Percentiles rank a stretch among this genome's conserved stretches.
phyloP scores from a whole-genome alignment of 2,113 vertebrate genomes.

The Pogona vitticeps region DNA sequence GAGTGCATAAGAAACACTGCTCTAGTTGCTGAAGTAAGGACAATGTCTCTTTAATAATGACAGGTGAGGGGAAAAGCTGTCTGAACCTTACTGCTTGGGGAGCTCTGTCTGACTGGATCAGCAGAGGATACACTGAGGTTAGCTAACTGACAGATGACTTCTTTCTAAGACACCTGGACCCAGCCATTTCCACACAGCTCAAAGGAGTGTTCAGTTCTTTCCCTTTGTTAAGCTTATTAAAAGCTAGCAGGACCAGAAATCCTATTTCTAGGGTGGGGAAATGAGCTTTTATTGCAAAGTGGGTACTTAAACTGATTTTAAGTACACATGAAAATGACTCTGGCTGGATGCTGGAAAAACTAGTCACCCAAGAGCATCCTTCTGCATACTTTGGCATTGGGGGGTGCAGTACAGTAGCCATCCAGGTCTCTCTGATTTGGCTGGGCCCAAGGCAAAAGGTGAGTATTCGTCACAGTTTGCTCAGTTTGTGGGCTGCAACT shows the following conservation, averaged over 20 bases:
- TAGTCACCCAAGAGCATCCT: not conserved
- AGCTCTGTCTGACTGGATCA: accelerated
- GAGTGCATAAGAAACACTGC: constrained; percentile 38
- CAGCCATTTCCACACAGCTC: not conserved
- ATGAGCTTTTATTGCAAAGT: no score
- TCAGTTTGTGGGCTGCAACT: no score
- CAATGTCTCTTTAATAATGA: constrained; percentile 41
- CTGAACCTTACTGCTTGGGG: not conserved
- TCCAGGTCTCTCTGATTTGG: not conserved
- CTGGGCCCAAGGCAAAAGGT: not conserved
- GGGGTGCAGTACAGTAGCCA: not conserved
- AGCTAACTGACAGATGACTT: constrained; percentile 30
- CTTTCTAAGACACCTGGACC: not conserved
- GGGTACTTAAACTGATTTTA: not conserved
- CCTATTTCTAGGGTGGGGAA: not conserved
- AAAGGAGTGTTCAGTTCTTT: constrained; percentile 9
- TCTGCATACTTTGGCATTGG: not conserved
- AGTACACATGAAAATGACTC: not conserved
- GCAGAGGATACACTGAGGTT: not conserved
- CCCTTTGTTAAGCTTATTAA: not conserved
- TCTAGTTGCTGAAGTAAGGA: constrained; percentile 54
- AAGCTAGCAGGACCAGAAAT: not conserved
- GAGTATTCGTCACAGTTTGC: no score
- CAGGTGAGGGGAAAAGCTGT: constrained; percentile 41
- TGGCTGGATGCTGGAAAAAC: not conserved